Evolutionary conservation across 2,888 invertebrate genomes (phyloP).

Genomic region (Xanthia icteritia): DNA sequence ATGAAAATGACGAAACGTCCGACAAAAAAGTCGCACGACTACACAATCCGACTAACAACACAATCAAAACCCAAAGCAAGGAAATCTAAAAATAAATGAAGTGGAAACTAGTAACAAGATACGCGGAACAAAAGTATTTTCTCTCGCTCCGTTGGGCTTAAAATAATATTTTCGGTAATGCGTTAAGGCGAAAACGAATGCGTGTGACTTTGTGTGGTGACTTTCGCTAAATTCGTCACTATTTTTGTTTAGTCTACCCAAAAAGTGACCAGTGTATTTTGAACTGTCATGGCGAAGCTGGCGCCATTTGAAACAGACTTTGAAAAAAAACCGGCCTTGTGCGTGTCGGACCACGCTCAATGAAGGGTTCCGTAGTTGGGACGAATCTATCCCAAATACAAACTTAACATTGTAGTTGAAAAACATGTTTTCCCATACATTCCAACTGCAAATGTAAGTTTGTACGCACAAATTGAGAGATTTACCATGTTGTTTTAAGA

Average conservation of each 20-base stretch:
- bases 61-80: constrained; percentile 38
- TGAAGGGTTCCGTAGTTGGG: too few relatives aligned
- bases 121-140: constrained; percentile 71
- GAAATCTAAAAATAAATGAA: constrained; percentile 67
- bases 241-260: constrained; percentile 62
- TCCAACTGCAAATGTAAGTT: too few relatives aligned
- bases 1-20: background rate
- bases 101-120: constrained; percentile 70
- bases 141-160: constrained; percentile 57
- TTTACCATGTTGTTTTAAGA: too few relatives aligned
- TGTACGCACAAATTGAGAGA: too few relatives aligned
- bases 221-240: constrained; percentile 64
- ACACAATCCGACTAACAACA: constrained; percentile 25
- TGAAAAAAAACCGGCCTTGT: too few relatives aligned
- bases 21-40: constrained; percentile 28
- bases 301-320: background rate
- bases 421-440: too few relatives aligned
- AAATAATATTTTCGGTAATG: constrained; percentile 66
- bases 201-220: constrained; percentile 46
- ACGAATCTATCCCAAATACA: too few relatives aligned
- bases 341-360: too few relatives aligned
- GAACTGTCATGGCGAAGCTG: background rate
- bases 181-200: constrained; percentile 54
- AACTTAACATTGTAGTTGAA: too few relatives aligned
- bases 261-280: constrained; percentile 19